A percentile compares a stretch with the other conserved stretches of the same genome.
These are phyloP conservation scores for Clunio marinus DNA, from an alignment of 2,888 invertebrate species.

Conservation along the genomic window DNA sequence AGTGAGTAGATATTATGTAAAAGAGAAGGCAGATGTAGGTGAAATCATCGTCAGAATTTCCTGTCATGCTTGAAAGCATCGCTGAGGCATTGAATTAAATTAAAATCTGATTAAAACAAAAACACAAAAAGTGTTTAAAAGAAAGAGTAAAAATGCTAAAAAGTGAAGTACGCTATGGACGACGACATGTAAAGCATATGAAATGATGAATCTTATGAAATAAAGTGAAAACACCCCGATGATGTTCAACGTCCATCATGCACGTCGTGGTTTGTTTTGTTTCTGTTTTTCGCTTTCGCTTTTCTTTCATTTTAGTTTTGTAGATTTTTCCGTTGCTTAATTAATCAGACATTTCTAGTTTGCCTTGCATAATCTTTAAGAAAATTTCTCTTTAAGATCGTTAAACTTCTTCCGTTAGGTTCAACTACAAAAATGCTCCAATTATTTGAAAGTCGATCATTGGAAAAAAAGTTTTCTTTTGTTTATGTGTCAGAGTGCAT, in stretches of 20 bases:
- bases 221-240: conserved; percentile 32
- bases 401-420: no score
- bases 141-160: no score
- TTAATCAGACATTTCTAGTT: background rate
- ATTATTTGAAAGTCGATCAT: no score
- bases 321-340: background rate
- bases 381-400: no score
- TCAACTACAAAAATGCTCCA: no score
- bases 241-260: conserved; percentile 31
- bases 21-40: conserved; percentile 28
- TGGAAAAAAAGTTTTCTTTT: background rate
- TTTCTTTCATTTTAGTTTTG: background rate
- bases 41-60: conserved; percentile 20
- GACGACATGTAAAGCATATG: conserved; percentile 19
- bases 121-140: background rate
- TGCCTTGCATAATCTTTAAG: background rate
- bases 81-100: conserved; percentile 33
- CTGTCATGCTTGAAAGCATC: conserved; percentile 27
- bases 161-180: conserved; percentile 28
- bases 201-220: conserved; percentile 32
- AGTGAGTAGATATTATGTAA: conserved; percentile 27
- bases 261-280: background rate
- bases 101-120: conserved; percentile 37
- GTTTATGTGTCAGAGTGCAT: background rate
- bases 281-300: conserved; percentile 26